Conservation (phyloP, 1,140 invertebrate genomes). For the Dendroctonus valens region DNA sequence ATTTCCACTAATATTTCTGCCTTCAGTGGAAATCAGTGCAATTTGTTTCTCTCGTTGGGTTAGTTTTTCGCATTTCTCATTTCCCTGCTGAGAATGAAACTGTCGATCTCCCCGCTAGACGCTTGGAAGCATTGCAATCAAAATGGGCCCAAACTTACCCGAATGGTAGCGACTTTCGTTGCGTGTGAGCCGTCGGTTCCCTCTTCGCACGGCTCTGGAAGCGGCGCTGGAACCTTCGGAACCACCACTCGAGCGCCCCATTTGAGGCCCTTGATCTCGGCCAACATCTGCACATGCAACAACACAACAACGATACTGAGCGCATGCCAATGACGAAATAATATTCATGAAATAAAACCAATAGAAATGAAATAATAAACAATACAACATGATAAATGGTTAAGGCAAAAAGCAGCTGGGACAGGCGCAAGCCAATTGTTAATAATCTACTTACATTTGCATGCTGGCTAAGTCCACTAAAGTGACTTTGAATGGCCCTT, state of each 20-base stretch:
- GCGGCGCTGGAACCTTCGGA: slow-evolving; percentile 49
- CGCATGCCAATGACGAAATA: slow-evolving; percentile 31
- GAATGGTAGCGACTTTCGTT: slow-evolving; percentile 96
- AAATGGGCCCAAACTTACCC: slow-evolving; percentile 60
- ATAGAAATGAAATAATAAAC: slow-evolving; percentile 10
- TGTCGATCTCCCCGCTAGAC: too few relatives aligned
- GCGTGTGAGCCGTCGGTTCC: slow-evolving; percentile 84
- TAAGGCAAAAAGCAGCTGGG: too few relatives aligned
- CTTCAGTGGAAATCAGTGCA: background rate
- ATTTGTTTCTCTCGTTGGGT: background rate
- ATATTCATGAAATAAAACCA: slow-evolving; percentile 8
- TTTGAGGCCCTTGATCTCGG: slow-evolving; percentile 36
- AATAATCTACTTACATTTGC: too few relatives aligned
- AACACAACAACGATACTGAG: slow-evolving; percentile 39
- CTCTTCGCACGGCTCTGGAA: slow-evolving; percentile 66
- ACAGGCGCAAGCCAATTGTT: too few relatives aligned
- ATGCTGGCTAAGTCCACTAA: too few relatives aligned
- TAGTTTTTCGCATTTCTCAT: too few relatives aligned
- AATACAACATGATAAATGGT: background rate
- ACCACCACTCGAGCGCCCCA: slow-evolving; percentile 52
- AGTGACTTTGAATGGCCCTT: too few relatives aligned
- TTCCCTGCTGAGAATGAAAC: too few relatives aligned
- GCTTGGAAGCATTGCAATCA: too few relatives aligned
- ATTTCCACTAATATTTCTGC: background rate
- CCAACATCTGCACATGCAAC: slow-evolving; percentile 49